These are phyloP conservation scores for Brachionus plicatilis DNA, from an alignment of 1,140 invertebrate genomes.

Conservation along the genomic window DNA sequence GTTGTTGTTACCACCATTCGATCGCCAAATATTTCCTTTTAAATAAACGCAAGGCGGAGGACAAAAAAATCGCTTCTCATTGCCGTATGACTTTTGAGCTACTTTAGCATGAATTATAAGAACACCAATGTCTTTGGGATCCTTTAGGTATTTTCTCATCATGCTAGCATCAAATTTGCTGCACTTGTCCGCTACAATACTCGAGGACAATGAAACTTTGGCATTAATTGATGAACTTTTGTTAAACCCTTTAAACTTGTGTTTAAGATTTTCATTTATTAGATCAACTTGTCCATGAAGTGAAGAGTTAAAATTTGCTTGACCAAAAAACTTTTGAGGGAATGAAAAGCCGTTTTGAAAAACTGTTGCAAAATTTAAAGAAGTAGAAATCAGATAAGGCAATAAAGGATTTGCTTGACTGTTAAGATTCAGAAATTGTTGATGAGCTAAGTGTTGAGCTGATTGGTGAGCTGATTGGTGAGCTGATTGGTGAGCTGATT, in stretches of 20 bases:
- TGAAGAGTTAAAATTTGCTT: neutral
- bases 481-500: neutral
- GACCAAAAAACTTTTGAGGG: neutral
- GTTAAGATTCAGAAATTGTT: neutral
- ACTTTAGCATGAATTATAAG: slow-evolving; percentile 95
- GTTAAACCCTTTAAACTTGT: neutral
- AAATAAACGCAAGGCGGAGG: slow-evolving; percentile 98
- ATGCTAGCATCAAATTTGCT: neutral
- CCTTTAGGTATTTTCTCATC: slow-evolving; percentile 38
- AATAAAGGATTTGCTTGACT: neutral
- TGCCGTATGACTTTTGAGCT: slow-evolving; percentile 98
- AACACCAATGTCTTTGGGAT: slow-evolving; percentile 75
- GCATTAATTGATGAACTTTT: neutral
- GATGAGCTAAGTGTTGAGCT: neutral
- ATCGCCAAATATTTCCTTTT: slow-evolving; percentile 91
- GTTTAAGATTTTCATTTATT: neutral
- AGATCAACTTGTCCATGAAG: neutral
- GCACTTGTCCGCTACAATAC: neutral
- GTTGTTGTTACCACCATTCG: slow-evolving; percentile 58
- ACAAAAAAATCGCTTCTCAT: slow-evolving; percentile 99
- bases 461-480: neutral
- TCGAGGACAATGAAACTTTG: neutral
- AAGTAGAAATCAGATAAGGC: neutral
- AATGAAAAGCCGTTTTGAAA: neutral
- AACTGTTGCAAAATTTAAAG: neutral